Conservation (phyloP, 2,113 vertebrate genomes). For the Sus scrofa region DNA sequence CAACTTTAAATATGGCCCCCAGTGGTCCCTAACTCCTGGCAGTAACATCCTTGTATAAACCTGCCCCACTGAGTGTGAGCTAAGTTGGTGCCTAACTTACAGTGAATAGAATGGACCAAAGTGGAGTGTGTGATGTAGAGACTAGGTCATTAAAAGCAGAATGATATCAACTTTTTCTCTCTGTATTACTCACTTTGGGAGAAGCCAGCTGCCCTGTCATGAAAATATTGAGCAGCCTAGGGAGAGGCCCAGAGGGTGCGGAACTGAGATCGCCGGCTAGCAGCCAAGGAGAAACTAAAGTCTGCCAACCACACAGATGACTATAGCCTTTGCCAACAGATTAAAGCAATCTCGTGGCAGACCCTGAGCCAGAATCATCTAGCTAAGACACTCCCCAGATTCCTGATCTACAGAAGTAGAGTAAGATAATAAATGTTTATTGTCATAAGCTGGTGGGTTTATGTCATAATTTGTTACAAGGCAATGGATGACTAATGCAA, state of each 20-base stretch:
- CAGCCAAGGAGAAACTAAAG: background rate
- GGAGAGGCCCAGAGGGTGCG: background rate
- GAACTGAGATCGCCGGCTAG: background rate
- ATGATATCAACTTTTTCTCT: background rate
- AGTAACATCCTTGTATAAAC: background rate
- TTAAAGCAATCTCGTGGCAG: no score
- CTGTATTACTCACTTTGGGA: background rate
- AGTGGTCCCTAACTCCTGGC: fast-evolving
- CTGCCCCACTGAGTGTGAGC: fast-evolving
- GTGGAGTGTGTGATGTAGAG: background rate
- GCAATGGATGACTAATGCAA: background rate
- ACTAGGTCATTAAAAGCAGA: background rate
- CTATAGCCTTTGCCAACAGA: fast-evolving
- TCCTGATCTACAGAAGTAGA: background rate
- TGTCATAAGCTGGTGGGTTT: background rate
- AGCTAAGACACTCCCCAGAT: background rate
- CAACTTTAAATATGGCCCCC: background rate
- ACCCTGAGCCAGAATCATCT: background rate
- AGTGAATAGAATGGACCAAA: background rate
- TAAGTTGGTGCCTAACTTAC: background rate
- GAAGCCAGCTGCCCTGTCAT: background rate
- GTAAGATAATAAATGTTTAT: background rate
- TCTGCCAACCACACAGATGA: background rate
- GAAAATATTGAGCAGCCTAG: no score
- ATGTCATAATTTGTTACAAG: background rate